Base-by-base conservation (phyloP, 1,140 invertebrate species). In the Helicorthomorpha holstii region DNA sequence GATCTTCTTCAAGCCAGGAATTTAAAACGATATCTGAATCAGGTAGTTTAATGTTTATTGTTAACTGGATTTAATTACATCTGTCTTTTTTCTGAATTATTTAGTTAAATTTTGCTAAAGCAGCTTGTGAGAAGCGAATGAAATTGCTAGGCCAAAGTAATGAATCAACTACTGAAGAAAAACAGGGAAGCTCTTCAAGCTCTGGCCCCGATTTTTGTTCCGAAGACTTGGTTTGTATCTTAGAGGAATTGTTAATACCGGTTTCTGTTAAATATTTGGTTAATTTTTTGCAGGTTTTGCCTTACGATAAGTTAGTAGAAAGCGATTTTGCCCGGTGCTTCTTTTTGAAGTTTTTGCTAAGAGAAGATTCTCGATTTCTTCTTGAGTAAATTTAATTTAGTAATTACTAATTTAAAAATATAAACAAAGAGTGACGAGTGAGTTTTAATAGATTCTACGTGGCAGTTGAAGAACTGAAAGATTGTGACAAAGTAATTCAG, bases 401-500 rank as follows among this genome's bases (percentile, higher is more conserved):
- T 23, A 50, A 51, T 47, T 14, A 22, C 7, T 27, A 51, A 16
- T 25, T 0, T 16, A 7, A 16, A 27, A 1, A 49, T 29, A n/a
- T n/a, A n/a, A n/a, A n/a, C n/a, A n/a, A n/a, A n/a, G n/a, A n/a
- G n/a, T n/a, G n/a, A n/a, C n/a, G n/a, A n/a, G n/a, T n/a, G n/a
- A n/a, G n/a, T 49, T 56, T 59, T 56, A 57, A 51, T 54, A 68
- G 85, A 1, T 93, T 85, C 63, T 92, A 86, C 79, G 76, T 76
- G 58, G 82, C 82, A n/a, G 85, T 91, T 1, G 85, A 92, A 61
- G 85, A 89, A 66, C 68, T 93, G 50, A 75, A 81, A 54, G 71
- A 75, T 47, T 76, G 82, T 16, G 78, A 82, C 60, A 84, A 83
- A 66, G 59, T 63, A 53, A 60, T 45, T 48, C 47, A 57, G 51